Evolutionary conservation across 1,140 invertebrate genomes (phyloP).

Genomic region (Neodiprion lecontei): DNA sequence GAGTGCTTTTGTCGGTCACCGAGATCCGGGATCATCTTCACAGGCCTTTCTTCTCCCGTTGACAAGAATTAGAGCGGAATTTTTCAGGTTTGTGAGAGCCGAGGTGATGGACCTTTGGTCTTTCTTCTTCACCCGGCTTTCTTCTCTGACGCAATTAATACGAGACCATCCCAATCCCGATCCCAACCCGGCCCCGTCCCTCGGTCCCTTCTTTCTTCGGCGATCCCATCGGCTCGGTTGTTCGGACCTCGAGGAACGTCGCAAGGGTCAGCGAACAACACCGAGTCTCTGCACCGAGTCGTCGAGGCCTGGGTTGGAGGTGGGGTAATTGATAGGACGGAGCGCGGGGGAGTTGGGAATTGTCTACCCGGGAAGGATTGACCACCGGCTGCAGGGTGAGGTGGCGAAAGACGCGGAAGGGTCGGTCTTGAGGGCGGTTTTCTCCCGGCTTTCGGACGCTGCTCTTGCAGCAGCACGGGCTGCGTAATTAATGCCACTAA

Average conservation of each 20-base stretch:
- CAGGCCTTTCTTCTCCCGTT: too few species aligned
- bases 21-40: too few species aligned
- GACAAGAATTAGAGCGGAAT: too few species aligned
- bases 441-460: not conserved
- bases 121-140: constrained; percentile 7
- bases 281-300: not conserved
- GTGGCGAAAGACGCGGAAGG: constrained; percentile 12
- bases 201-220: constrained; percentile 20
- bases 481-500: constrained; percentile 7
- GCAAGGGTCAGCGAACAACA: constrained; percentile 19
- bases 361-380: constrained; percentile 43
- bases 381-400: constrained; percentile 31
- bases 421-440: not conserved
- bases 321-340: constrained; percentile 39
- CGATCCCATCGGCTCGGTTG: not conserved
- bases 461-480: not conserved
- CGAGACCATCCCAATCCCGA: not conserved
- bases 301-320: constrained; percentile 11
- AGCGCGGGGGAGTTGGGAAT: constrained; percentile 30
- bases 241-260: constrained; percentile 8
- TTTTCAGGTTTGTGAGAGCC: too few species aligned
- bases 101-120: constrained; percentile 10
- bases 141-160: constrained; percentile 30
- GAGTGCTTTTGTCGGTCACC: too few species aligned
- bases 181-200: constrained; percentile 17